Percentiles rank a stretch among this genome's conserved stretches.
phyloP scores from a whole-genome alignment of 2,888 invertebrate genomes.

The Pemphredon lugubris region DNA sequence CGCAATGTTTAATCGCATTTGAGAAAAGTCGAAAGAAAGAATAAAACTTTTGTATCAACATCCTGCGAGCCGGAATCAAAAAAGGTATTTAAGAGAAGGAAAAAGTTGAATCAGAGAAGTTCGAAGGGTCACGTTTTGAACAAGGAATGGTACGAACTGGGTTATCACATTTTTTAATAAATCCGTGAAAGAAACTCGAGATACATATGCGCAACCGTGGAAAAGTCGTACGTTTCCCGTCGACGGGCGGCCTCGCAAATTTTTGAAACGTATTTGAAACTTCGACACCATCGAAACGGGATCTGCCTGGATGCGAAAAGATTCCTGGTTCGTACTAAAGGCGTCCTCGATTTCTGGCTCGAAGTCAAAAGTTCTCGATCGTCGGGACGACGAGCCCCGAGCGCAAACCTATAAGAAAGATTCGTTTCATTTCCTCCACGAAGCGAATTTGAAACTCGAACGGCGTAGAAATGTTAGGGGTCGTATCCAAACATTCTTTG shows the following conservation, averaged over 20 bases:
- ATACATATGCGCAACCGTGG: too few species aligned
- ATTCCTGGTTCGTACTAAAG: not conserved
- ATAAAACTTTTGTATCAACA: too few species aligned
- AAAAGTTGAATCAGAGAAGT: too few species aligned
- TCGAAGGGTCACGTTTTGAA: too few species aligned
- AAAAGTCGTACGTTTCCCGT: too few species aligned
- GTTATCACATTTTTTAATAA: too few species aligned
- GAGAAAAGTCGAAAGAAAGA: too few species aligned
- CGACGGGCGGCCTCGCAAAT: not conserved
- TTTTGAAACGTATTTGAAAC: not conserved
- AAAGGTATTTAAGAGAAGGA: too few species aligned
- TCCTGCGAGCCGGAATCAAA: too few species aligned
- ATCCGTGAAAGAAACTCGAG: too few species aligned
- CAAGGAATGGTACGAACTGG: too few species aligned
- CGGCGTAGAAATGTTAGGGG: conserved; percentile 24
- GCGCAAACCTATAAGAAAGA: conserved; percentile 33
- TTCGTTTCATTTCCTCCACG: conserved; percentile 32
- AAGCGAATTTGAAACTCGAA: conserved; percentile 31
- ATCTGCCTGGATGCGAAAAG: not conserved
- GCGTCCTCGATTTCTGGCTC: conserved; percentile 18
- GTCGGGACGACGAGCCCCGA: conserved; percentile 24
- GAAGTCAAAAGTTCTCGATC: conserved; percentile 28
- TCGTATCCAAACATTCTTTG: not conserved
- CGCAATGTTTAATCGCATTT: too few species aligned
- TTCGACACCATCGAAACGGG: not conserved